These are phyloP conservation scores for Drosophila neocordata DNA, from an alignment of 1,140 invertebrate species.

Conservation along the genomic window DNA sequence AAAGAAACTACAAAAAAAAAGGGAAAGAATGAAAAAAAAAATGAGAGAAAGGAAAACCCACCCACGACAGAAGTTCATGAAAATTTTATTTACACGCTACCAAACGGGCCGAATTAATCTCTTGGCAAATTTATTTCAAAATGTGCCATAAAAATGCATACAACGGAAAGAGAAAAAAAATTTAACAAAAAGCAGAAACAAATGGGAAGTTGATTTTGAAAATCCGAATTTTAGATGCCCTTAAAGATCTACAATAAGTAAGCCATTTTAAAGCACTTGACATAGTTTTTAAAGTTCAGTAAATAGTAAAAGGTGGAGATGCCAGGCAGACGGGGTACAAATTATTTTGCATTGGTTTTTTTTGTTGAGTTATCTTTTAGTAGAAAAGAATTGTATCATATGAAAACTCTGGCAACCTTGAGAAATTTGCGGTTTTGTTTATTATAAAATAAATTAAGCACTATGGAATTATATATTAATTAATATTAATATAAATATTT, in stretches of 20 bases:
- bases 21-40: background rate
- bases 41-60: constrained; percentile 14
- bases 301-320: too few relatives aligned
- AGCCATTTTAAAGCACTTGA: too few relatives aligned
- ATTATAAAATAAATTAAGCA: too few relatives aligned
- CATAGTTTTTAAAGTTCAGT: too few relatives aligned
- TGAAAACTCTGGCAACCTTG: too few relatives aligned
- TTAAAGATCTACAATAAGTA: background rate
- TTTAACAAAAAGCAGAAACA: background rate
- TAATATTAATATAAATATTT: too few relatives aligned
- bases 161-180: constrained; percentile 47
- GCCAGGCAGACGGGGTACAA: too few relatives aligned
- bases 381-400: too few relatives aligned
- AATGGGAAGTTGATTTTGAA: background rate
- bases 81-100: constrained; percentile 80
- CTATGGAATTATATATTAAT: too few relatives aligned
- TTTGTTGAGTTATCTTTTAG: too few relatives aligned
- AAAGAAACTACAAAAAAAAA: constrained; percentile 45
- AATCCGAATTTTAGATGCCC: background rate
- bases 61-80: constrained; percentile 72
- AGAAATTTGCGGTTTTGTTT: too few relatives aligned
- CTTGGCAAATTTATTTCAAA: constrained; percentile 80
- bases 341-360: too few relatives aligned
- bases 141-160: constrained; percentile 80
- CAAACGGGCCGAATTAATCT: constrained; percentile 80